Conservation (phyloP, 2,888 invertebrate species). For the Caenorhabditis afra region DNA sequence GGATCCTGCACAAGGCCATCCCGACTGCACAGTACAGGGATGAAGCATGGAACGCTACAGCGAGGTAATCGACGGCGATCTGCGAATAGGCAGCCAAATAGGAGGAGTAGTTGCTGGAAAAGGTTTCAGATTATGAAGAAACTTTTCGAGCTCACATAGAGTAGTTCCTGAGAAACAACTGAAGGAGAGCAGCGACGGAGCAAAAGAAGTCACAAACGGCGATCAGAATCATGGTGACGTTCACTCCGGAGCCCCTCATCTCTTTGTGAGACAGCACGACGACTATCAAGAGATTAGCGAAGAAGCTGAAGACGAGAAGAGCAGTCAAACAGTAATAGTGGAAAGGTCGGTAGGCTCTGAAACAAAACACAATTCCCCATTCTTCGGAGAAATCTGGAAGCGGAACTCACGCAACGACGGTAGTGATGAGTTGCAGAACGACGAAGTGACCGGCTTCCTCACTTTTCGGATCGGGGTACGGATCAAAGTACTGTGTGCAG, state of each 20-base stretch:
- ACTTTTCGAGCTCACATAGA: not conserved
- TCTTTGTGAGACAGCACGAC: conserved; percentile 35
- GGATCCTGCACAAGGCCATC: conserved; percentile 45
- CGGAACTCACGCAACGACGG: conserved; percentile 12
- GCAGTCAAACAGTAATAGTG: conserved; percentile 31
- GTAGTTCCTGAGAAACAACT: conserved; percentile 15
- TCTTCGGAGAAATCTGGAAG: too few relatives aligned
- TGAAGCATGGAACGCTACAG: conserved; percentile 41
- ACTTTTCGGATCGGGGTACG: conserved; percentile 18
- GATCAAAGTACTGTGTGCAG: conserved; percentile 35
- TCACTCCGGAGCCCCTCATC: conserved; percentile 41
- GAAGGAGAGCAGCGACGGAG: conserved; percentile 17
- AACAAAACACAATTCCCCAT: too few relatives aligned
- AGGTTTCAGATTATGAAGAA: not conserved
- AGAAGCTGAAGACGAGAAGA: conserved; percentile 18
- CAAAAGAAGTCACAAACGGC: conserved; percentile 38
- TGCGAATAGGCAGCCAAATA: conserved; percentile 27
- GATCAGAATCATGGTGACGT: conserved; percentile 44
- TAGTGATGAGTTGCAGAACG: conserved; percentile 18
- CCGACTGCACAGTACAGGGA: conserved; percentile 37
- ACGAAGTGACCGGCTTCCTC: conserved; percentile 25
- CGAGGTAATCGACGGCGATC: conserved; percentile 25
- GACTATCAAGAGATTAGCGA: conserved; percentile 33
- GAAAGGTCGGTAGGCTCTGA: conserved; percentile 33
- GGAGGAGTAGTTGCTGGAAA: conserved; percentile 24